Evolutionary conservation across 2,888 invertebrate species (phyloP).

Genomic region (Tachina grossa): DNA sequence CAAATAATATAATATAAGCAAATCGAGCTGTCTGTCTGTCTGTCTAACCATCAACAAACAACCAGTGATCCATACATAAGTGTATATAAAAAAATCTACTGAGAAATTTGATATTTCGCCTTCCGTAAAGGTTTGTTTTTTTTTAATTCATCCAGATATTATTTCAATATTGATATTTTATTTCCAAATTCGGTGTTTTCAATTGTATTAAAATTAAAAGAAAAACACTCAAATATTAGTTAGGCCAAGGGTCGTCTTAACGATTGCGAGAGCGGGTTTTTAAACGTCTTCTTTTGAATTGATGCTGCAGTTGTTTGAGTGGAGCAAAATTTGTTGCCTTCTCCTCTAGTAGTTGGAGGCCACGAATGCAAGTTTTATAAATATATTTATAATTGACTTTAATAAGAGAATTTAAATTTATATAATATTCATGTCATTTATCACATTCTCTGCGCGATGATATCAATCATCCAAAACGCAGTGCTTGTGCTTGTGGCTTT

Average conservation of each 20-base stretch:
- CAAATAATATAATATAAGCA: conserved; percentile 38
- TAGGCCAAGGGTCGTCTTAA: conserved; percentile 25
- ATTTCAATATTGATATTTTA: conserved; percentile 38
- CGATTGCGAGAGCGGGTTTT: conserved; percentile 72
- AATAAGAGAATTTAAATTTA: conserved; percentile 39
- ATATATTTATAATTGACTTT: conserved; percentile 62
- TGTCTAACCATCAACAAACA: conserved; percentile 30
- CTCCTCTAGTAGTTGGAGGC: not conserved
- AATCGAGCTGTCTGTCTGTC: conserved; percentile 34
- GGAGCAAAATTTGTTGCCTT: conserved; percentile 33
- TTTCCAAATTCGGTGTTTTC: conserved; percentile 51
- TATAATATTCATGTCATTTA: conserved; percentile 61
- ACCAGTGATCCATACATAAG: conserved; percentile 9
- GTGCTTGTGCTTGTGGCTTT: conserved; percentile 23
- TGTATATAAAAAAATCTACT: conserved; percentile 27
- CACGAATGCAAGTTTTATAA: conserved; percentile 30
- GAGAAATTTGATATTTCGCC: conserved; percentile 46
- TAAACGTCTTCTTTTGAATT: conserved; percentile 73
- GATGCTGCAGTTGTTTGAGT: conserved; percentile 54
- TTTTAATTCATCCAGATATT: not conserved
- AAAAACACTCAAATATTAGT: conserved; percentile 37
- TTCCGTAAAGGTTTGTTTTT: conserved; percentile 31
- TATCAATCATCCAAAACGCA: conserved; percentile 77
- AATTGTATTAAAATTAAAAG: conserved; percentile 19
- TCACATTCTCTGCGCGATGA: conserved; percentile 36